Evolutionary conservation across 2,888 invertebrate genomes (phyloP).

Genomic region (Drosophila limbata): DNA sequence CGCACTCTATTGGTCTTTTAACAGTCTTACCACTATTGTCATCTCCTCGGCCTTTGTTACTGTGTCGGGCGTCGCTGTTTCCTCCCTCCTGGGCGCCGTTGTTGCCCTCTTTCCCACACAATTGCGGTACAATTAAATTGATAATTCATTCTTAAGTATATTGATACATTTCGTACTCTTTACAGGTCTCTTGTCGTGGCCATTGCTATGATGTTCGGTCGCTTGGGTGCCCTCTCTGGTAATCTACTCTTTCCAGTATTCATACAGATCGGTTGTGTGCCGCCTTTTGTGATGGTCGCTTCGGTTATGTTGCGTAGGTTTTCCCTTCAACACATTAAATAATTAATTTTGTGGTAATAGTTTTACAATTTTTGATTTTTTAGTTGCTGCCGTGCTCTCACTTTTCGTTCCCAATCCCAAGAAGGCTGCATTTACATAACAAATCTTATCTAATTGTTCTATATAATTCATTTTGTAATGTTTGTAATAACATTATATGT

Average conservation of each 20-base stretch:
- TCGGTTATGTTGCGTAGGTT: conserved; percentile 87
- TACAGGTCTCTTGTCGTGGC: conserved; percentile 88
- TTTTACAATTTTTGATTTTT: background rate
- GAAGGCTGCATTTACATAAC: conserved; percentile 63
- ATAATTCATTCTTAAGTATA: background rate
- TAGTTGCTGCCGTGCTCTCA: conserved; percentile 75
- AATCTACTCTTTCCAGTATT: conserved; percentile 90
- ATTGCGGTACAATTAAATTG: conserved; percentile 73
- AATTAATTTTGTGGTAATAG: background rate
- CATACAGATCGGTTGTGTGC: conserved; percentile 89
- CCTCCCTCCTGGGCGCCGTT: conserved; percentile 83
- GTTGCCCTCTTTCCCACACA: conserved; percentile 84
- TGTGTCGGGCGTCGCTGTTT: conserved; percentile 80
- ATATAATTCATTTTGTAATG: background rate
- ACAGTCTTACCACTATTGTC: conserved; percentile 86
- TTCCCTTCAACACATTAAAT: background rate
- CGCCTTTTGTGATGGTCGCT: conserved; percentile 90
- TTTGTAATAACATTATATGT: background rate
- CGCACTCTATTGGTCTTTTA: conserved; percentile 87
- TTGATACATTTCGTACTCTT: background rate
- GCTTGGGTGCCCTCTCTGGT: conserved; percentile 90
- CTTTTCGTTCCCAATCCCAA: conserved; percentile 71
- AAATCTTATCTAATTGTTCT: background rate
- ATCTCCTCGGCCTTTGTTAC: conserved; percentile 87
- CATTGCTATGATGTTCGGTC: conserved; percentile 89